Base-by-base conservation (phyloP, 2,888 invertebrate species). In the Protonemura montana region DNA sequence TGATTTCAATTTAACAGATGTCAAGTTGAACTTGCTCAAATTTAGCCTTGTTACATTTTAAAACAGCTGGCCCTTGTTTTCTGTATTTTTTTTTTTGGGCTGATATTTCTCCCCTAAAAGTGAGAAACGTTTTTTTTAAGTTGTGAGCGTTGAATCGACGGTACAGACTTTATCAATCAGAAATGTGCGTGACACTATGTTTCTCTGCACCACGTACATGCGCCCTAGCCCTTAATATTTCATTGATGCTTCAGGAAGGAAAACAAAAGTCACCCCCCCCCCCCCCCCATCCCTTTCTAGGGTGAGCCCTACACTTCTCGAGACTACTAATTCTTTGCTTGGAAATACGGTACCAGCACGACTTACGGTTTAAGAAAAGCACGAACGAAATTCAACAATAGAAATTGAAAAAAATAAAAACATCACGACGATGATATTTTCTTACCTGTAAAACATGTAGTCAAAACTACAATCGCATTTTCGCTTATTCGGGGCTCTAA, bases 401-500 rank as follows among this genome's bases (percentile, higher is more conserved):
- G 26, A 7, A n/a, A 7, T 25, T 76, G 26, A 25, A 26, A 76
- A 35, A 35, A 35, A 35, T 10, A 35, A 35, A 35, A 10, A 27
- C 10, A 78, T 13, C 26, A n/a, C n/a, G n/a, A n/a, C 28, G 30
- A n/a, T 78, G 1, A 13, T 5, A 21, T 78, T 78, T 28, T 28
- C 76, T 86, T 82, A 86, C 86, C 86, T 81, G 81, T 86, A 86
- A 59, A 86, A 86, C 26, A 76, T 25, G 27, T 25, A 81, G 82
- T 86, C 86, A 28, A 86, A 86, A 81, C 81, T 86, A 5, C 41
- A 21, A 29, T 41, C 59, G 29, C 86, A 86, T 42, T 77, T 81
- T 86, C 30, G 27, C 26, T 26, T 27, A n/a, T 81, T 81, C 29
- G 28, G n/a, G 21, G 81, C 30, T 81, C 30, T 27, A 28, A 81